Base-by-base conservation (phyloP, 1,140 invertebrate genomes). In the Ectropis grisescens region DNA sequence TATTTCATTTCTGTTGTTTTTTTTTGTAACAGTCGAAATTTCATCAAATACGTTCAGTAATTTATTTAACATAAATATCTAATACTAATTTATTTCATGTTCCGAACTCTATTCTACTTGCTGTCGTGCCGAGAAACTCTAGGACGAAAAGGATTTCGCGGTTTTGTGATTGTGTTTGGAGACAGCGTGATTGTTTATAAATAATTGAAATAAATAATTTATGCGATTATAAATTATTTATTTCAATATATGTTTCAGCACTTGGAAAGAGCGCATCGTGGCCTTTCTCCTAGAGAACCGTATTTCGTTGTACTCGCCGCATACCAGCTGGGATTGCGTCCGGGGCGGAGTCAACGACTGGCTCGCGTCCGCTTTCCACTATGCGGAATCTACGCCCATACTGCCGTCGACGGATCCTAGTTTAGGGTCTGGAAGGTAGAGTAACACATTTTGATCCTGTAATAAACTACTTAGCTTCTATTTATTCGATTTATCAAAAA, bases 241-340 rank as follows among this genome's bases (percentile, higher is more conserved):
- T n/a, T n/a, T n/a, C n/a, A n/a, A n/a, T n/a, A n/a, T 19, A 8
- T 19, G 16, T 19, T 19, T 19, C 16, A 91, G 87, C 15, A 71
- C 85, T 3, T 89, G 88, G 88, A 89, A 92, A 70, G 91, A 96
- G 61, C 85, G 90, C 16, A 87, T 97, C 11, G 83, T 95, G n/a
- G 82, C 90, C 0, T 85, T 86, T 46, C 95, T 96, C 58, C 74
- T 98, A 13, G 91, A 93, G 53, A 90, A 95, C 27, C 85, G 88
- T 42, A 97, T 98, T 44, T 91, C 94, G 11, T 75, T 99, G 4
- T 98, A 93, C 76, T 97, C 94, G 0, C 96, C 96, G 0, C 97
- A 99, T 60, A 98, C 96, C 0, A 86, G 87, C 15, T 95, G 93
- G 86, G 97, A 98, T 83, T 85, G 89, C 24, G 82, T 94, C 2